Evolutionary conservation across 2,113 vertebrate species (phyloP).

Genomic region (Uria aalge): DNA sequence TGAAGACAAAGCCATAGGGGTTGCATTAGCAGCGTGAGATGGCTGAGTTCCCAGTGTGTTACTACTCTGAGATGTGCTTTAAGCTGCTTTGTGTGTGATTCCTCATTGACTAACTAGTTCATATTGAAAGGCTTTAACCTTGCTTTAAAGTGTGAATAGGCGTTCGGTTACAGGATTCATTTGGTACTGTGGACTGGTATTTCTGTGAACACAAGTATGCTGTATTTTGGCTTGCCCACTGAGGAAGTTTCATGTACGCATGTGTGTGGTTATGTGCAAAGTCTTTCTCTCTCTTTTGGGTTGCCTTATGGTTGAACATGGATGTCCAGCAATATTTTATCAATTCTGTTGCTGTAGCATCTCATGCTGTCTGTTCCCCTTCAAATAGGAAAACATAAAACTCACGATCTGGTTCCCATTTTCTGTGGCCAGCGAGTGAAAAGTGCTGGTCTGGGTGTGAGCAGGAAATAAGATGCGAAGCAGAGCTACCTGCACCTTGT

Average conservation of each 20-base stretch:
- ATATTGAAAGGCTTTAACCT: neutral
- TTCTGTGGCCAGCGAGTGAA: neutral
- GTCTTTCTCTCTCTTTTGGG: neutral
- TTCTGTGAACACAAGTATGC: neutral
- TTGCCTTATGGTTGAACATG: neutral
- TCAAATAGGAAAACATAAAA: neutral
- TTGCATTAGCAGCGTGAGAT: neutral
- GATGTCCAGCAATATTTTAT: neutral
- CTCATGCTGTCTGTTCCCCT: neutral
- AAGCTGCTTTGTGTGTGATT: neutral
- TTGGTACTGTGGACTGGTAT: neutral
- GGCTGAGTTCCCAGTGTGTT: constrained; percentile 9
- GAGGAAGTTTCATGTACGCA: fast-evolving
- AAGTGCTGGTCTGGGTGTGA: neutral
- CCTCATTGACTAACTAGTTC: neutral
- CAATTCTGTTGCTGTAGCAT: neutral
- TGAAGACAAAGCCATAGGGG: neutral
- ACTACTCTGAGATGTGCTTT: neutral
- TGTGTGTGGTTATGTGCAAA: neutral
- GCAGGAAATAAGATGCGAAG: neutral
- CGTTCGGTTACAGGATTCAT: neutral
- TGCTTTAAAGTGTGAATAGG: neutral
- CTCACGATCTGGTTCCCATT: neutral
- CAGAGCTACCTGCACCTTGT: neutral
- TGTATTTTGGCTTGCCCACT: neutral